Conservation (phyloP, 1,140 invertebrate species). For the Odontomachus brunneus region DNA sequence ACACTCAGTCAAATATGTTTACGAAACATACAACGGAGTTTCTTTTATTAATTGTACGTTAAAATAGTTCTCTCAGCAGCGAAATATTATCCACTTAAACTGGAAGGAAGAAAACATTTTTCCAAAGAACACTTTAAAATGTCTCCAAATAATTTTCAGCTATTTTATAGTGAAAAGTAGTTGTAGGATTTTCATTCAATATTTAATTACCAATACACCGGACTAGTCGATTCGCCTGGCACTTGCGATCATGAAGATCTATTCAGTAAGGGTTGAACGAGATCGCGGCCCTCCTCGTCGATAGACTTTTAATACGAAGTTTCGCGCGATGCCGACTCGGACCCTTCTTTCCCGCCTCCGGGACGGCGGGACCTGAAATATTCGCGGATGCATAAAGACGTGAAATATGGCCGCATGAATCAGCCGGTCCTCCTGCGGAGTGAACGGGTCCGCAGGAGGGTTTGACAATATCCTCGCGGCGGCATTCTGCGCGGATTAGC, state of each 20-base stretch:
- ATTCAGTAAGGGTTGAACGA: neutral
- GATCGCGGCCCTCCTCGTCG: conserved; percentile 25
- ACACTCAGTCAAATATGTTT: neutral
- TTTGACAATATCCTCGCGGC: conserved; percentile 81
- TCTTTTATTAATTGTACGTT: no score
- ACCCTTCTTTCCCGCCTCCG: conserved; percentile 16
- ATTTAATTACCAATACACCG: neutral
- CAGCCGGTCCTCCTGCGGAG: conserved; percentile 77
- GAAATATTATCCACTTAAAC: no score
- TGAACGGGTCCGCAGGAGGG: conserved; percentile 75
- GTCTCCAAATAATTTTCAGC: no score
- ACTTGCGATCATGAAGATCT: neutral
- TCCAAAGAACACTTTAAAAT: no score
- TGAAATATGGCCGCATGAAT: conserved; percentile 82
- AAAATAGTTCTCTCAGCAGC: no score
- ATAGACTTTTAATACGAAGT: conserved; percentile 71
- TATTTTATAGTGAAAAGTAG: no score
- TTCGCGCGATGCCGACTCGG: conserved; percentile 62
- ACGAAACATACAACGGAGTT: no score
- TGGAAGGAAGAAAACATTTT: no score
- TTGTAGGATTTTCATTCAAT: neutral
- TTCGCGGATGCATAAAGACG: conserved; percentile 78
- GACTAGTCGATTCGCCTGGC: neutral
- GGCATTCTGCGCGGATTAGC: conserved; percentile 82
- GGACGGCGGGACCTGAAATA: conserved; percentile 73